Evolutionary conservation across 2,113 vertebrate genomes (phyloP), one percentile per base, ranked within the genome.

Genomic region (Camarhynchus parvulus): DNA sequence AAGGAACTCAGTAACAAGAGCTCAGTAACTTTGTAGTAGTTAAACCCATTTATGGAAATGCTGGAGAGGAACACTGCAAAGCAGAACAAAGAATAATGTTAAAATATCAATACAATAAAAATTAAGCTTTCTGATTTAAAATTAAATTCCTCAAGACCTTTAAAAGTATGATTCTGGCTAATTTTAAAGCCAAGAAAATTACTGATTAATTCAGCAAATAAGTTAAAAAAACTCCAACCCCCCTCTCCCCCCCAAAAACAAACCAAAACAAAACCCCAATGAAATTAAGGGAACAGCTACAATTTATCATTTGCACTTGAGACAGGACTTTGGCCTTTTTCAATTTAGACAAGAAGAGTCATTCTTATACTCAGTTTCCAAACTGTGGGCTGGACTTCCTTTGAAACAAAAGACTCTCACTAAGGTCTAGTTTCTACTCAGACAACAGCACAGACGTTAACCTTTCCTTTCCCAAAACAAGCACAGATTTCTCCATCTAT

Each of bases 161-260:
- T 79, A 17, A 46, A 67, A 87, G 5, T 47, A 41, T 80, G 5
- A 41, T 41, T 55, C 28, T 66, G n/a, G 19, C 22, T 90, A 72
- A 67, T 87, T 91, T 94, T 35, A 68, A 62, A 79, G 11, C 10
- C 19, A 46, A 61, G 27, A 30, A 68, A 73, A 89, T 61, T 11
- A 81, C 23, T 5, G 5, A 13, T 69, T 22, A 53, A 56, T 61
- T 49, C 31, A 63, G 23, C 7, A 78, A 74, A 37, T 61, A 42
- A 39, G 2, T n/a, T 35, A 1, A 20, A 66, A 55, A 49, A 41
- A 5, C 8, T 47, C 18, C 4, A 28, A 23, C 9, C 6, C 20
- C 4, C 22, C 4, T 42, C 9, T 1, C 6, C 13, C 10, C 6
- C 13, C 5, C 4, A n/a, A 56, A 56, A 22, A 6, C 12, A 9